These are phyloP conservation scores for Epinephelus coioides DNA, from an alignment of 2,797 vertebrate genomes.

Conservation along the genomic window DNA sequence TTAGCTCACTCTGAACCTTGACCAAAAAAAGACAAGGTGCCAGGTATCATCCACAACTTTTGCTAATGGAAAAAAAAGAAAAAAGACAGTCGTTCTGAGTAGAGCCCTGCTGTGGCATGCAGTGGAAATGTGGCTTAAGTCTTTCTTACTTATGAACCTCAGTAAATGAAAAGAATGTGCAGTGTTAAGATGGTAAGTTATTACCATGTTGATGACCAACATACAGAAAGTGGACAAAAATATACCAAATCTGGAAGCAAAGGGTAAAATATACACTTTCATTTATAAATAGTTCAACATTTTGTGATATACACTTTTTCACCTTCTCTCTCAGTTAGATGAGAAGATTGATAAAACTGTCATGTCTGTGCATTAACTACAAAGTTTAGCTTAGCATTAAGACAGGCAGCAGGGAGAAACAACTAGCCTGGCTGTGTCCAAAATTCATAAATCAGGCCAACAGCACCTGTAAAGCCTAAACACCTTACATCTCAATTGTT, in stretches of 20 bases:
- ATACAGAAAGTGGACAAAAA: background rate
- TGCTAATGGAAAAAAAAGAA: no score
- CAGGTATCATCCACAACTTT: no score
- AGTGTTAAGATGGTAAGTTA: background rate
- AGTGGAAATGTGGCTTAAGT: background rate
- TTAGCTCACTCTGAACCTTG: no score
- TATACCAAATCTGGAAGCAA: background rate
- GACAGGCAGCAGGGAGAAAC: background rate
- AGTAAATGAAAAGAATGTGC: conserved; percentile 12
- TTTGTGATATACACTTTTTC: background rate
- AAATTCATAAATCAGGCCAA: no score
- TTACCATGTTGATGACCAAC: background rate
- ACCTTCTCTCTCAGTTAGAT: background rate
- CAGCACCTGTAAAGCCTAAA: no score
- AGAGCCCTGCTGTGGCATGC: no score
- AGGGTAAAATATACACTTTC: background rate
- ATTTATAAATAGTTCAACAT: background rate
- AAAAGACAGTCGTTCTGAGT: no score
- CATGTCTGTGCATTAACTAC: background rate
- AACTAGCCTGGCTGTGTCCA: no score
- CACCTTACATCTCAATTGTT: no score
- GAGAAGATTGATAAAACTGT: background rate
- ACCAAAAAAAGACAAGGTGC: no score
- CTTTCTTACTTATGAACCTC: conserved; percentile 26
- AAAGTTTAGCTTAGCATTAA: background rate